A percentile compares a stretch with the other conserved stretches of the same genome.
These are phyloP conservation scores for Murina feae DNA, from an alignment of 2,113 vertebrate species.

Conservation along the genomic window DNA sequence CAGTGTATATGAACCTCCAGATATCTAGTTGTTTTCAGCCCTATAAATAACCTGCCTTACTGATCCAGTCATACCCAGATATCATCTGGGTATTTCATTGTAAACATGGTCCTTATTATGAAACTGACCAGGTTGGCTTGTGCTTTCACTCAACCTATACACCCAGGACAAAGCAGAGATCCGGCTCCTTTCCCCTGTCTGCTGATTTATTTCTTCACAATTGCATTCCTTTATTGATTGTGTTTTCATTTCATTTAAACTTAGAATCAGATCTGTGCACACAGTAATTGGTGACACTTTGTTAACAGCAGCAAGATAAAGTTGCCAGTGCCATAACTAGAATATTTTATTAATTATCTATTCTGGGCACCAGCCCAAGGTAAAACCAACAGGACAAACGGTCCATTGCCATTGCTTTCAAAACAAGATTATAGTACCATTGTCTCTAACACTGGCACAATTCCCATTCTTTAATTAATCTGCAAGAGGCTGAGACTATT, in stretches of 20 bases:
- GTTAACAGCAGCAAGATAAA: slow-evolving; percentile 75
- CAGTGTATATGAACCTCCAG: background rate
- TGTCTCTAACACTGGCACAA: slow-evolving; percentile 67
- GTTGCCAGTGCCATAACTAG: slow-evolving; percentile 62
- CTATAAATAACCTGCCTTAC: background rate
- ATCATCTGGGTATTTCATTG: background rate
- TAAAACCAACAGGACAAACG: slow-evolving; percentile 77
- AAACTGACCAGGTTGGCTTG: background rate
- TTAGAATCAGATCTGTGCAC: slow-evolving; percentile 53
- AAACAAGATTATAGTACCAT: slow-evolving; percentile 74
- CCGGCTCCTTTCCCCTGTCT: background rate
- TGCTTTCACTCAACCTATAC: background rate
- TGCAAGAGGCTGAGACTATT: slow-evolving; percentile 62
- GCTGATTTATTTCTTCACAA: background rate
- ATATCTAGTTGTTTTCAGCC: background rate
- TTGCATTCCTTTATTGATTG: slow-evolving; percentile 1
- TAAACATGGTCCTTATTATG: background rate
- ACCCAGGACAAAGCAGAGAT: background rate
- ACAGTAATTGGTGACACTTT: slow-evolving; percentile 60
- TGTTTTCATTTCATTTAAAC: slow-evolving; percentile 55
- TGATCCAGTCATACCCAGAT: background rate
- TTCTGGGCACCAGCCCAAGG: slow-evolving; percentile 76
- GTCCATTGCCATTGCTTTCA: slow-evolving; percentile 74
- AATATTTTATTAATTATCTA: slow-evolving; percentile 80
- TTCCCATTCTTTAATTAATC: slow-evolving; percentile 76